phyloP scores from a whole-genome alignment of 2,113 vertebrate genomes.

The Rattus norvegicus region DNA sequence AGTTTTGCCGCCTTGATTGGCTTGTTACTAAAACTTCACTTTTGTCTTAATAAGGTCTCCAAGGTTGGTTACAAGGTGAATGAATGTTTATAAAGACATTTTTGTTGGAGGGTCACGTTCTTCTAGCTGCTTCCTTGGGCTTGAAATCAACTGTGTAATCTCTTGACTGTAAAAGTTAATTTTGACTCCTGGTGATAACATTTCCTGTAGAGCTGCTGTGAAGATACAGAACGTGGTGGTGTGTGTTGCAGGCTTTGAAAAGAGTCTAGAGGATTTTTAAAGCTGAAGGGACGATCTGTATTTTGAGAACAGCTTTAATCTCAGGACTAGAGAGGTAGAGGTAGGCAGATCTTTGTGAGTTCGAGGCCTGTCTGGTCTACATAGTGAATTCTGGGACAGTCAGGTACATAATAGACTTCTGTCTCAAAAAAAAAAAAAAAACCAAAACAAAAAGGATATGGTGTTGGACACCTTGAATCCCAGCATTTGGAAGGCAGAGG shows the following conservation, averaged over 20 bases:
- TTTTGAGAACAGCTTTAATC: background rate
- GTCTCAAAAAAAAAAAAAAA: background rate
- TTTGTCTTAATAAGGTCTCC: background rate
- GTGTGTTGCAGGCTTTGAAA: background rate
- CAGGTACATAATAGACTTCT: background rate
- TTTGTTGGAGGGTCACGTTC: background rate
- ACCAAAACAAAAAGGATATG: too few relatives aligned
- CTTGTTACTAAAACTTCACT: background rate
- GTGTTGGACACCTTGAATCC: too few relatives aligned
- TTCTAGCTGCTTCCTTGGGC: rapidly evolving
- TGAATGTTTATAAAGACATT: background rate
- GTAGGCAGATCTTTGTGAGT: background rate
- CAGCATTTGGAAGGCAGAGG: too few relatives aligned
- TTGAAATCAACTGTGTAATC: background rate
- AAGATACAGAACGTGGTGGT: background rate
- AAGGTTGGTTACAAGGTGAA: background rate
- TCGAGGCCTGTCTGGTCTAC: background rate
- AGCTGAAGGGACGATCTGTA: background rate
- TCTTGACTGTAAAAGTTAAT: background rate
- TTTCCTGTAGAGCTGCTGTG: background rate
- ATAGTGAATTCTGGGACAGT: background rate
- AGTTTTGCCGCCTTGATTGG: background rate
- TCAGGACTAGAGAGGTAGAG: background rate
- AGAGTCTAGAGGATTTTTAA: background rate
- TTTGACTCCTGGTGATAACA: background rate